Percentiles rank a stretch among this genome's conserved stretches.
Evolutionary conservation across 1,140 invertebrate genomes (phyloP).

Genomic region (Gonioctena quinquepunctata): DNA sequence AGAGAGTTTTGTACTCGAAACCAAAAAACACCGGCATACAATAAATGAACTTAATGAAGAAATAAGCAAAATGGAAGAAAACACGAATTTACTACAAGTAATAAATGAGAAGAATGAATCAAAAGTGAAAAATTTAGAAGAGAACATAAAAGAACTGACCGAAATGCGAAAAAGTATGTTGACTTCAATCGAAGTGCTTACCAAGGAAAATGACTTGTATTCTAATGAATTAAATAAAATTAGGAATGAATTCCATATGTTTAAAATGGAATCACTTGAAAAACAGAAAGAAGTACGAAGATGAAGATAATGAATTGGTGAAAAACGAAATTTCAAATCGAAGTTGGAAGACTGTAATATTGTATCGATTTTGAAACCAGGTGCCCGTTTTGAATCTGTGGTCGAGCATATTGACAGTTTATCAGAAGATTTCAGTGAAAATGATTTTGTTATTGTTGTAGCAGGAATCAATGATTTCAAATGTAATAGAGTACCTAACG

Average conservation of each 20-base stretch:
- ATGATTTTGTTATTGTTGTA: too few species aligned
- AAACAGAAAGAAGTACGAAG: too few species aligned
- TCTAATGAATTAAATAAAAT: background rate
- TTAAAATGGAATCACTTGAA: constrained; percentile 3
- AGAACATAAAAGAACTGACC: constrained; percentile 2
- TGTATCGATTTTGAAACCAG: too few species aligned
- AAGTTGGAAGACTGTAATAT: too few species aligned
- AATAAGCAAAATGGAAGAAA: background rate
- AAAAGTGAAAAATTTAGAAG: background rate
- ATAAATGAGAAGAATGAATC: constrained; percentile 2
- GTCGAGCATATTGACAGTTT: too few species aligned
- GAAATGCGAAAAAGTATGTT: constrained; percentile 4
- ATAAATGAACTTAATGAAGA: background rate
- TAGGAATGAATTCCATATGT: background rate
- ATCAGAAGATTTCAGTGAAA: too few species aligned
- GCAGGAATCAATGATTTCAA: too few species aligned
- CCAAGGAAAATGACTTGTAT: constrained; percentile 2
- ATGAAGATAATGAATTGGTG: too few species aligned
- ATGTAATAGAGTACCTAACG: too few species aligned
- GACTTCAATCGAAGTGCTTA: background rate
- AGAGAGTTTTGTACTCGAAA: background rate
- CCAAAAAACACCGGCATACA: background rate
- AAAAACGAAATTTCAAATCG: too few species aligned
- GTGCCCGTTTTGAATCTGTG: too few species aligned
- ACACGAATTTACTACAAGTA: background rate